A percentile compares a stretch with the other conserved stretches of the same genome.
These are phyloP conservation scores for Pristionchus entomophagus DNA, from an alignment of 2,888 invertebrate genomes.

Conservation along the genomic window DNA sequence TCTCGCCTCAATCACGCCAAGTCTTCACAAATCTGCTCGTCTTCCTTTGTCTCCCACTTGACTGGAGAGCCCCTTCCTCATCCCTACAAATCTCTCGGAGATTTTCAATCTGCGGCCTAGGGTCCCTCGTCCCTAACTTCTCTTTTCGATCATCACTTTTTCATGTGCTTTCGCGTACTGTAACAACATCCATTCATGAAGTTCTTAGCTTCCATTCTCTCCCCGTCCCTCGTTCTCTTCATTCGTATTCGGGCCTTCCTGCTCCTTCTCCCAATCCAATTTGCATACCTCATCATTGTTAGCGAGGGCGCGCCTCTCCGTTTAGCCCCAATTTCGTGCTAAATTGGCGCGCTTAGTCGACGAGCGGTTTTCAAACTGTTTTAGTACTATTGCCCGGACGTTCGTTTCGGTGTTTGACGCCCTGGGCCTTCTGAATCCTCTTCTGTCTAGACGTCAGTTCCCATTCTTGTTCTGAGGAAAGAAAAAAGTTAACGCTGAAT, in stretches of 20 bases:
- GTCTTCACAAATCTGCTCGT: conserved; percentile 8
- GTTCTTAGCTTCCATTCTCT: conserved; percentile 46
- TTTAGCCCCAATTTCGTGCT: conserved; percentile 8
- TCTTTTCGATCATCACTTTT: not conserved
- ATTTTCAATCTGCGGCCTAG: not conserved
- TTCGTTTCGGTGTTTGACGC: no score
- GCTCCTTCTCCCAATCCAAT: conserved; percentile 20
- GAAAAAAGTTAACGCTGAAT: no score
- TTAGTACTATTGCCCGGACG: not conserved
- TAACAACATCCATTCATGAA: not conserved
- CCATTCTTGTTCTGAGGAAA: no score
- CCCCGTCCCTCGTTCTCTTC: conserved; percentile 23
- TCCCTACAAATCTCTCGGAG: not conserved
- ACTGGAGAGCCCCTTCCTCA: not conserved
- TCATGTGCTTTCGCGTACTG: no score
- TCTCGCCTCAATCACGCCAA: not conserved
- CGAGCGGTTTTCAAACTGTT: not conserved
- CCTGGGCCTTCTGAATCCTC: no score
- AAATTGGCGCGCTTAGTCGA: not conserved
- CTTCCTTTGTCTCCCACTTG: not conserved
- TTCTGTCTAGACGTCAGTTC: no score
- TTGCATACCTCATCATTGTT: conserved; percentile 53
- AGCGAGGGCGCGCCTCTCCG: conserved; percentile 36
- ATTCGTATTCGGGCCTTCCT: conserved; percentile 4
- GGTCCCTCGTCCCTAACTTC: not conserved